These are phyloP conservation scores for Nephrotoma flavescens DNA, from an alignment of 2,888 invertebrate species.

Conservation along the genomic window DNA sequence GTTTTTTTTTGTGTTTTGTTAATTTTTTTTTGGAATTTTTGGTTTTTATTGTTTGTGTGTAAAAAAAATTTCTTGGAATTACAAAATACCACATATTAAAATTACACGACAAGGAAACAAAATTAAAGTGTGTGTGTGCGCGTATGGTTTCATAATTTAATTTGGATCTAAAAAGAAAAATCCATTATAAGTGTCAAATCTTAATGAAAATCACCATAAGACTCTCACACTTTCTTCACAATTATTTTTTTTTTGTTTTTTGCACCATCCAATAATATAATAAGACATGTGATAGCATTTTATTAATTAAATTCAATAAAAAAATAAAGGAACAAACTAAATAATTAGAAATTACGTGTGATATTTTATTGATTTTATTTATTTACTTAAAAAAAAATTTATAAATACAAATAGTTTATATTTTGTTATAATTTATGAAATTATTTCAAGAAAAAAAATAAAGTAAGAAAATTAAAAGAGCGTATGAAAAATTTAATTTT, in stretches of 20 bases:
- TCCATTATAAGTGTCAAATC: background rate
- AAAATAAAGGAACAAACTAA: background rate
- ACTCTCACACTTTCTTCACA: background rate
- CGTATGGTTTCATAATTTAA: background rate
- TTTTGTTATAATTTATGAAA: background rate
- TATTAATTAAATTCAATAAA: background rate
- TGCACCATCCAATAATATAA: background rate
- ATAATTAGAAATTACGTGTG: background rate
- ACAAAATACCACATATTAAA: background rate
- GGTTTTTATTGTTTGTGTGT: background rate
- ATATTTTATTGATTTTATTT: background rate
- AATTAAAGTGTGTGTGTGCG: background rate
- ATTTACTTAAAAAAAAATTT: background rate
- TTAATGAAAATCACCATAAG: background rate
- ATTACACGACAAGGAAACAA: background rate
- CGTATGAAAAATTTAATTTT: background rate
- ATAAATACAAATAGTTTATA: background rate
- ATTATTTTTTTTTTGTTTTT: background rate
- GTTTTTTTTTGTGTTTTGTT: background rate
- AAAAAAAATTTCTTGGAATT: background rate
- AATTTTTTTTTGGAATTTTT: background rate
- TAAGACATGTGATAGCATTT: background rate
- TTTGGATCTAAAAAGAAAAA: background rate
- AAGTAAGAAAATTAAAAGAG: background rate
- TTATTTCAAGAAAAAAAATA: background rate